phyloP scores from a whole-genome alignment of 2,888 invertebrate species.

The Linnaemya tessellans region DNA sequence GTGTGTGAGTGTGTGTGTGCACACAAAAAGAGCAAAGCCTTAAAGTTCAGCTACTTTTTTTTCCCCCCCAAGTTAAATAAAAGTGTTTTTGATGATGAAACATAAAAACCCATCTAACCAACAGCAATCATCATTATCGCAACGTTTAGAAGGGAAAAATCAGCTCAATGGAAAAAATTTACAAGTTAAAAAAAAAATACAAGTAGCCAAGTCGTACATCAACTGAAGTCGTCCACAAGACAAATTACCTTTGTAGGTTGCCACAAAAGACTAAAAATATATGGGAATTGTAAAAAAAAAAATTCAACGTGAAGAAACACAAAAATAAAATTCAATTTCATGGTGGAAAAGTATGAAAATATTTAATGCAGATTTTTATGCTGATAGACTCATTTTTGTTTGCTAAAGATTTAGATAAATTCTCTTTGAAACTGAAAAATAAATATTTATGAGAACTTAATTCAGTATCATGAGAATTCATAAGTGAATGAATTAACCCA shows the following conservation, averaged over 20 bases:
- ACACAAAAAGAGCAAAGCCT: not conserved
- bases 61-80: constrained; percentile 3
- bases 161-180: constrained; percentile 42
- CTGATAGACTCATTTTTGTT: constrained; percentile 38
- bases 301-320: constrained; percentile 6
- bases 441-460: too few relatives aligned
- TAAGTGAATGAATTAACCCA: too few relatives aligned
- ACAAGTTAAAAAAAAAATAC: constrained; percentile 12
- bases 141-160: constrained; percentile 50
- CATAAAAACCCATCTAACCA: constrained; percentile 56
- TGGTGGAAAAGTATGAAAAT: constrained; percentile 17
- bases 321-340: not conserved
- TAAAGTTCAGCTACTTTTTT: not conserved
- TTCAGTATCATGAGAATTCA: too few relatives aligned
- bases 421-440: too few relatives aligned
- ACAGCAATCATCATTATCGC: constrained; percentile 68
- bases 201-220: constrained; percentile 52
- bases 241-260: constrained; percentile 65
- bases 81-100: constrained; percentile 63
- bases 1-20: not conserved
- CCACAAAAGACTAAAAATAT: constrained; percentile 44
- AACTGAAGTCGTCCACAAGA: constrained; percentile 56
- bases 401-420: too few relatives aligned
- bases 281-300: constrained; percentile 16
- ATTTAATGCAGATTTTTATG: constrained; percentile 66